phyloP scores from a whole-genome alignment of 2,888 invertebrate genomes.

The Hydraecia micacea region DNA sequence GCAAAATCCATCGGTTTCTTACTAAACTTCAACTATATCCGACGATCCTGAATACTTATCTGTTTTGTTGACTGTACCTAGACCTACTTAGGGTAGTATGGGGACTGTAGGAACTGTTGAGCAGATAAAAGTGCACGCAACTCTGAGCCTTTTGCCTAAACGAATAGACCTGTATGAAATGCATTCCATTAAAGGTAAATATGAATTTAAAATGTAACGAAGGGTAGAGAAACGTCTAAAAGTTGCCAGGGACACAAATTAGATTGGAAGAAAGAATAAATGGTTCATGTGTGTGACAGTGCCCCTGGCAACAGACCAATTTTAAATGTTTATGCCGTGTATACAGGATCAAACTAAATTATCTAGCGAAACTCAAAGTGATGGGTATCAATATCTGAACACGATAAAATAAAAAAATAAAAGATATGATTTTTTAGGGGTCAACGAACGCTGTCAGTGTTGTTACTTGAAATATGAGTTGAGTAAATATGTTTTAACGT shows the following conservation, averaged over 20 bases:
- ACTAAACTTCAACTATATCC: no score
- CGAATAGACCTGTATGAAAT: not conserved
- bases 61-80: no score
- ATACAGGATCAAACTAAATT: not conserved
- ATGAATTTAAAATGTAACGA: not conserved
- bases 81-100: no score
- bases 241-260: not conserved
- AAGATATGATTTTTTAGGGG: no score
- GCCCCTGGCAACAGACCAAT: not conserved
- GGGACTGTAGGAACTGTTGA: no score
- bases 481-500: no score
- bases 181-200: not conserved
- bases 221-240: not conserved
- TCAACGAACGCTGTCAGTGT: no score
- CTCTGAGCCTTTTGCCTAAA: not conserved
- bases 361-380: not conserved
- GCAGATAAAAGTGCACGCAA: not conserved
- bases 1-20: no score
- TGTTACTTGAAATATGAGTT: no score
- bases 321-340: not conserved
- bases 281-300: not conserved
- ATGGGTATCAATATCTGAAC: no score
- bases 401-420: no score
- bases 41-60: no score
- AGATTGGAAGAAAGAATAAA: not conserved